Evolutionary conservation across 2,113 vertebrate species (phyloP), one percentile per base, ranked within the genome.

Genomic region (Grus americana): DNA sequence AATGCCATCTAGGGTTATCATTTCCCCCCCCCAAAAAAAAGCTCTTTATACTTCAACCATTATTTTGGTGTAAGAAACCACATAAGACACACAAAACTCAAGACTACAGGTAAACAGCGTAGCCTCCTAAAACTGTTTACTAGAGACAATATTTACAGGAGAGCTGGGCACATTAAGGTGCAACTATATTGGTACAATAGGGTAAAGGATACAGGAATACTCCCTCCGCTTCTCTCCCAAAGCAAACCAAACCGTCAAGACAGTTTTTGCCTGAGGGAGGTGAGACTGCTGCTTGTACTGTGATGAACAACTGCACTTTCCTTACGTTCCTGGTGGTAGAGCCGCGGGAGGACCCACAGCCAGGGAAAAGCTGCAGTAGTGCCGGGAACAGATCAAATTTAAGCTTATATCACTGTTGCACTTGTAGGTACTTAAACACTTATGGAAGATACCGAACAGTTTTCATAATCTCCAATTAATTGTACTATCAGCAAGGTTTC

Each of bases 61-160:
- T 59, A 5, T 27, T 86, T 55, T 27, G 6, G 9, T 15, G 34
- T 49, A 12, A 90, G 65, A 15, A 1, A 1, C 6, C 10, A 57
- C 2, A 0, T 4, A 27, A 30, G 11, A 11, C 26, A 52, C 3
- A 55, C 2, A 12, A 34, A 34, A 44, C 7, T 61, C 2, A 30
- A 47, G 50, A 49, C 1, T 11, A 30, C 5, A 15, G 21, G 4
- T 23, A 36, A 68, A 20, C 3, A 54, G 6, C 57, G 2, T 4
- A 49, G 6, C 22, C 19, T 71, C 38, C 38, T 55, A 29, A 75
- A 91, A 20, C 2, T 12, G 26, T n/a, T 58, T 32, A 7, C 21
- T 34, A 36, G 40, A 55, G n/a, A 29, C 7, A 57, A 13, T 5
- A 47, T n/a, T 63, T 75, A 52, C 13, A 55, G n/a, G 32, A 76